Percentiles rank a stretch among this genome's conserved stretches.
phyloP scores from a whole-genome alignment of 2,113 vertebrate species.

The Struthidea cinerea region DNA sequence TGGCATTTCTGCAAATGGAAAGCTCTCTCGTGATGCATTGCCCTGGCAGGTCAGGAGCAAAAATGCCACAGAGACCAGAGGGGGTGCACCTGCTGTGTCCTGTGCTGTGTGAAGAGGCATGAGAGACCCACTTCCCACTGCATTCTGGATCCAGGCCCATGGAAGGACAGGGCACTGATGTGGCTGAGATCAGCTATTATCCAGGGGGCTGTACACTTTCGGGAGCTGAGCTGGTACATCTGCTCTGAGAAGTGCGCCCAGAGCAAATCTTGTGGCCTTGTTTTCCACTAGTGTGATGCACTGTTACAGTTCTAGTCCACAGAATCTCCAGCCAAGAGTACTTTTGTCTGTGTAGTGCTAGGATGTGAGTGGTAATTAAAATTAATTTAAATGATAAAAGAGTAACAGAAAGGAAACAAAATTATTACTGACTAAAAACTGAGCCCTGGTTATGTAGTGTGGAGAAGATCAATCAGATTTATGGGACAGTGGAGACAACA shows the following conservation, averaged over 20 bases:
- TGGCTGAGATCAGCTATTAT: not conserved
- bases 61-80: not conserved
- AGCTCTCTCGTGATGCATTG: rapidly evolving
- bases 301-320: not conserved
- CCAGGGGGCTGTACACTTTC: not conserved
- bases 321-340: not conserved
- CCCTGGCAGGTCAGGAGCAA: not conserved
- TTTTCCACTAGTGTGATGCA: not conserved
- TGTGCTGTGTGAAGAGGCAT: not conserved
- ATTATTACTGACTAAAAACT: not conserved
- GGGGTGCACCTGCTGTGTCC: not conserved
- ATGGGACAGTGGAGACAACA: not conserved
- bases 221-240: not conserved
- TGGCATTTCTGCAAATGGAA: not conserved
- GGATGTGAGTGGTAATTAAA: not conserved
- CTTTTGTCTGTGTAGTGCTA: not conserved
- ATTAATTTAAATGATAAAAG: not conserved
- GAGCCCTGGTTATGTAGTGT: not conserved
- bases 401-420: not conserved
- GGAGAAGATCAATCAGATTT: not conserved
- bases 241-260: not conserved
- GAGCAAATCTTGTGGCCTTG: not conserved
- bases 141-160: not conserved
- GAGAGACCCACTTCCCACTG: not conserved
- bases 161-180: not conserved